These are phyloP conservation scores for Ardeotis arabs DNA, from an alignment of 2,113 vertebrate genomes.

Conservation along the genomic window DNA sequence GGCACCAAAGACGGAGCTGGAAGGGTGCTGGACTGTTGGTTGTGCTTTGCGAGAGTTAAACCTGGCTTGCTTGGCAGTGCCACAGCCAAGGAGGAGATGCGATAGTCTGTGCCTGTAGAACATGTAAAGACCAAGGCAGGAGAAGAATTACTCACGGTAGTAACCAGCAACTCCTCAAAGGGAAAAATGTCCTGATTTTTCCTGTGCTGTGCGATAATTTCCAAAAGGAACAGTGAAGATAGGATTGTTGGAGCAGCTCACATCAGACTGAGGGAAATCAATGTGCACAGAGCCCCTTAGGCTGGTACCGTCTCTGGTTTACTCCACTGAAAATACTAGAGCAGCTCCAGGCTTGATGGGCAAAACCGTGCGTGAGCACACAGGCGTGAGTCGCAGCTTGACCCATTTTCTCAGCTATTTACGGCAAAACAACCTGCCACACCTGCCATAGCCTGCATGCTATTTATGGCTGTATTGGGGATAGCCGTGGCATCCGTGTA, in stretches of 20 bases:
- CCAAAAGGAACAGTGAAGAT: not conserved
- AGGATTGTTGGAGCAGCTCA: not conserved
- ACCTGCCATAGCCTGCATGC: not conserved
- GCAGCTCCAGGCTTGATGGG: not conserved
- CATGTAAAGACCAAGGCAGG: not conserved
- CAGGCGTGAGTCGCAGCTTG: not conserved
- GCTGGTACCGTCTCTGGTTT: not conserved
- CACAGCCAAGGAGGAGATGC: not conserved
- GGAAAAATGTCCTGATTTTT: not conserved
- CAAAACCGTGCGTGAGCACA: not conserved
- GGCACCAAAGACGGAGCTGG: not conserved
- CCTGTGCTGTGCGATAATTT: not conserved
- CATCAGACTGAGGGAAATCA: not conserved
- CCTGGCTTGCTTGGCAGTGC: not conserved
- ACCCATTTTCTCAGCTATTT: constrained; percentile 42
- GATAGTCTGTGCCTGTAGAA: not conserved
- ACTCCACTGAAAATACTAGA: not conserved
- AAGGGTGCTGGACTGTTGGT: not conserved
- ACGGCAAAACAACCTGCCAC: not conserved
- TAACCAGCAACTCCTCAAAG: not conserved
- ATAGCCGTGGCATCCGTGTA: not conserved
- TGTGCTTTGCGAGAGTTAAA: not conserved
- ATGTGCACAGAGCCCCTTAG: not conserved
- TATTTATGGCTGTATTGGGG: not conserved
- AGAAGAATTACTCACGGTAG: not conserved